Evolutionary conservation across 1,140 invertebrate species (phyloP).

Genomic region (Melitaea cinxia): DNA sequence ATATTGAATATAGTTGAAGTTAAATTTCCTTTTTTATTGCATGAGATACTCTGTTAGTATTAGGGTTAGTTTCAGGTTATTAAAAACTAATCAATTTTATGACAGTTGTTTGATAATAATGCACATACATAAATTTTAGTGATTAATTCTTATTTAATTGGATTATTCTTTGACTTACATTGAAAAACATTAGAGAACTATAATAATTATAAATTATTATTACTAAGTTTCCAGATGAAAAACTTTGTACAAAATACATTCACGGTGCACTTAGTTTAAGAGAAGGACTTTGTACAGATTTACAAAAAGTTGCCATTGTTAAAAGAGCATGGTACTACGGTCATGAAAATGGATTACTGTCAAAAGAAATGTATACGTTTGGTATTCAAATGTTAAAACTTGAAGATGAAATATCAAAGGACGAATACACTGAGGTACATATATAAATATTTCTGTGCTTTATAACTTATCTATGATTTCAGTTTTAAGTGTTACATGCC

Average conservation of each 20-base stretch:
- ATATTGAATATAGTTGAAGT: too few relatives aligned
- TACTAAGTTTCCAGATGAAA: constrained; percentile 66
- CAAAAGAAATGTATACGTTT: constrained; percentile 70
- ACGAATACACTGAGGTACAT: constrained; percentile 59
- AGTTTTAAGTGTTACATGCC: background rate
- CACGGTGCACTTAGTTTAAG: constrained; percentile 57
- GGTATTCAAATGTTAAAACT: constrained; percentile 64
- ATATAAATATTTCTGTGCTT: background rate
- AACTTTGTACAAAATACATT: constrained; percentile 66
- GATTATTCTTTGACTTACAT: background rate
- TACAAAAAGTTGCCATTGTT: constrained; percentile 60
- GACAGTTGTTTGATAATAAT: too few relatives aligned
- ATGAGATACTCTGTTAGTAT: too few relatives aligned
- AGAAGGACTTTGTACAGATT: constrained; percentile 55
- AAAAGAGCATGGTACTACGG: constrained; percentile 68
- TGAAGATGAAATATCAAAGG: constrained; percentile 48
- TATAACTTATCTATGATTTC: background rate
- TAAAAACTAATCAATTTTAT: too few relatives aligned
- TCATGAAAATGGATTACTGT: constrained; percentile 61
- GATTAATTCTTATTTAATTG: too few relatives aligned
- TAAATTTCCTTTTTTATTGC: too few relatives aligned
- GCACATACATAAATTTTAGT: too few relatives aligned
- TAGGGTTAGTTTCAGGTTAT: too few relatives aligned
- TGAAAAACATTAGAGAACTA: background rate
- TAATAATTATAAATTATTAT: constrained; percentile 20